phyloP scores from a whole-genome alignment of 2,888 invertebrate genomes.

The Ornithoptera alexandrae region DNA sequence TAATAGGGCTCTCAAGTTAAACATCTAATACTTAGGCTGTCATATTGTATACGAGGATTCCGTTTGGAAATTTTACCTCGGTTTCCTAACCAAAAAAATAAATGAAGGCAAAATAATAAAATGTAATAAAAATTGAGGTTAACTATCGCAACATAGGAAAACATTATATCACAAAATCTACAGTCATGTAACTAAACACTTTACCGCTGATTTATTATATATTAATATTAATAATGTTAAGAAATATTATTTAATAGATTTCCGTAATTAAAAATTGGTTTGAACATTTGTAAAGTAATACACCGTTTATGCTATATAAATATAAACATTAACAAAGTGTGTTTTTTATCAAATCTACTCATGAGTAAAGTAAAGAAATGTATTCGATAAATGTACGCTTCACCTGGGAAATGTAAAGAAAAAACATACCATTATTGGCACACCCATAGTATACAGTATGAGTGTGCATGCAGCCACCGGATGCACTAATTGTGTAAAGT shows the following conservation, averaged over 20 bases:
- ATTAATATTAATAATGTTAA: neutral
- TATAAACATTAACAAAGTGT: too few relatives aligned
- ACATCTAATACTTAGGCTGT: too few relatives aligned
- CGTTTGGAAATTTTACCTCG: too few relatives aligned
- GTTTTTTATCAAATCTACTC: too few relatives aligned
- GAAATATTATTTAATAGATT: neutral
- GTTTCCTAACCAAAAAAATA: too few relatives aligned
- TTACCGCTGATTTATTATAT: neutral
- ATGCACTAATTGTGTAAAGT: slow-evolving; percentile 14
- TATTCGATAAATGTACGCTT: neutral
- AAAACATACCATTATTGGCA: neutral
- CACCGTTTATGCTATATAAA: too few relatives aligned
- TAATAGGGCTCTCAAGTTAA: too few relatives aligned
- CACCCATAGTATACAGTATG: slow-evolving; percentile 7
- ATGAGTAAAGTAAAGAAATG: neutral
- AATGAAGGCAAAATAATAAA: neutral
- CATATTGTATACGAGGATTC: too few relatives aligned
- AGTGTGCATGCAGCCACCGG: slow-evolving; percentile 8
- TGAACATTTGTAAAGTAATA: neutral
- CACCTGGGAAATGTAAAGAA: neutral
- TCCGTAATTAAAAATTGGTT: neutral
- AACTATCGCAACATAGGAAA: slow-evolving; percentile 13
- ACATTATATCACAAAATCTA: slow-evolving; percentile 4
- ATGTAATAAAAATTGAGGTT: slow-evolving; percentile 1
- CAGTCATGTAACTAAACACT: slow-evolving; percentile 13